phyloP scores from a whole-genome alignment of 2,888 invertebrate genomes.

The Taenaris catops region DNA sequence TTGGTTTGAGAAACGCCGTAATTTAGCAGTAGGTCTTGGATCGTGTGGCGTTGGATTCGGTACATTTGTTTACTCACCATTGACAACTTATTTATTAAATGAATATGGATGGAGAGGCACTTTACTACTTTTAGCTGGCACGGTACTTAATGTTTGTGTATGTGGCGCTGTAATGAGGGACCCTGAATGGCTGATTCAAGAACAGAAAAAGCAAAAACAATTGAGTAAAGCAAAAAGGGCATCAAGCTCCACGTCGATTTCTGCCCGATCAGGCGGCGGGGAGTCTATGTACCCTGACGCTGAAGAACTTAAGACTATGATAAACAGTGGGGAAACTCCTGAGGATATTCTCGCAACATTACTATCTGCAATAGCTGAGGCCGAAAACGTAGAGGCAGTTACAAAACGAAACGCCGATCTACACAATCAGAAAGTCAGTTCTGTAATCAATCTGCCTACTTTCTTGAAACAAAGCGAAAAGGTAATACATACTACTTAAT shows the following conservation, averaged over 20 bases:
- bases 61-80: conserved; percentile 92
- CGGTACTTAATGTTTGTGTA: conserved; percentile 91
- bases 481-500: conserved; percentile 55
- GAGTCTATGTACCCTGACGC: conserved; percentile 81
- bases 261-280: conserved; percentile 61
- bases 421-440: conserved; percentile 74
- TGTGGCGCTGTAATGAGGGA: conserved; percentile 94
- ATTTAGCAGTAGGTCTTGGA: conserved; percentile 92
- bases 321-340: conserved; percentile 85
- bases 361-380: conserved; percentile 79
- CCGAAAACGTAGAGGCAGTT: conserved; percentile 64
- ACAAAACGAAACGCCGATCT: conserved; percentile 69
- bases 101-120: conserved; percentile 91
- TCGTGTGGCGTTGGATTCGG: conserved; percentile 95
- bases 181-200: conserved; percentile 88
- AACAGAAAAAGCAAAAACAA: conserved; percentile 80
- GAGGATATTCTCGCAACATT: conserved; percentile 83
- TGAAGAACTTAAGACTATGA: conserved; percentile 83
- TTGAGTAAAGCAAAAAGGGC: conserved; percentile 73
- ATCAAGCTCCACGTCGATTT: conserved; percentile 75
- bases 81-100: conserved; percentile 87
- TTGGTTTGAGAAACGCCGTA: conserved; percentile 94
- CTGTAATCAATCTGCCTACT: conserved; percentile 89
- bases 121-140: conserved; percentile 87
- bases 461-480: conserved; percentile 87